Base-by-base conservation (phyloP, 2,888 invertebrate species). In the Meteorus colon region DNA sequence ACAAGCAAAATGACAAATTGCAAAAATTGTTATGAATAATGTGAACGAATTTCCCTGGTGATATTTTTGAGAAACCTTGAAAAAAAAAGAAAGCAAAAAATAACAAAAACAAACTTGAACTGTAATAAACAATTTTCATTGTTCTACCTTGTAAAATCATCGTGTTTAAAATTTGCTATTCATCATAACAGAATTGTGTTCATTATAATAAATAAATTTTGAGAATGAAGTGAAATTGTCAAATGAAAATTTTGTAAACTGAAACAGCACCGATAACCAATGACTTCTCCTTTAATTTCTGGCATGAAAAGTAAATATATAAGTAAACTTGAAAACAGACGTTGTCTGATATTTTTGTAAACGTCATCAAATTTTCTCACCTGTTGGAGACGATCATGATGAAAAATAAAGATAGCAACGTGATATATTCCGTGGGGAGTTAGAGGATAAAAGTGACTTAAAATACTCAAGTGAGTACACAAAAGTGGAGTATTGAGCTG, bases 301-400 rank as follows among this genome's bases (percentile, higher is more conserved):
- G 16, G 48, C 48, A 16, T 48, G 16, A 41, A 55, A 55, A 19
- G n/a, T n/a, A 24, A 24, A 19, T 19, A 2, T 19, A 55, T n/a
- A 16, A 48, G 55, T 55, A 24, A 55, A 55, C 19, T 55, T 10
- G 19, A 55, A 19, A 16, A 48, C 16, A 19, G 19, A 55, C 55
- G n/a, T 16, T 5, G 16, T 19, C 19, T 16, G 14, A 29, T 59
- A 24, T 62, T 8, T 34, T 63, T 24, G 19, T 34, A 10, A 16
- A 48, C 29, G 45, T 41, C 27, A 45, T 48, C 29, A 16, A 60
- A 74, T 74, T 69, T 19, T 69, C 55, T 55, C 74, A 74, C 74
- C 74, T 74, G 74, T 74, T 74, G 74, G 45, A 62, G 62, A 62
- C 68, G 62, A 74, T 69, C 69, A 68, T 16, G 48, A 45, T 34